Evolutionary conservation across 2,888 invertebrate genomes (phyloP).

Genomic region (Elegia similella): DNA sequence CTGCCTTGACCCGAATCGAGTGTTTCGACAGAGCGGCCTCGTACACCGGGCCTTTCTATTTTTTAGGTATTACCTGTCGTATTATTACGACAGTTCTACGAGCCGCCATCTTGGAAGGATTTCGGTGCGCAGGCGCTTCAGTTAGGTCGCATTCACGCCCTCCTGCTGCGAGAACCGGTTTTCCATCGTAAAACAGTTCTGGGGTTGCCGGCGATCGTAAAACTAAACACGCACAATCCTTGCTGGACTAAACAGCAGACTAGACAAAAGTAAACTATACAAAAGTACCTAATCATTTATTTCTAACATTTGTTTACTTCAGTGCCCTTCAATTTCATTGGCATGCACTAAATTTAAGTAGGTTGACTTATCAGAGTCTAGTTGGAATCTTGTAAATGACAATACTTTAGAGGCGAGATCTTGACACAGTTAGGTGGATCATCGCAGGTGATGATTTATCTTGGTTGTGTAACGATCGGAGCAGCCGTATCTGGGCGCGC

Average conservation of each 20-base stretch:
- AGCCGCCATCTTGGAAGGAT: constrained; percentile 72
- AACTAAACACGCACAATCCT: constrained; percentile 16
- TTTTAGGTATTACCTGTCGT: constrained; percentile 81
- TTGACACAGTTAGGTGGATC: constrained; percentile 73
- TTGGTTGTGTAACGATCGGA: constrained; percentile 69
- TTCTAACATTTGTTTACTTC: neutral
- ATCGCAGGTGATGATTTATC: constrained; percentile 73
- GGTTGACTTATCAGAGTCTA: constrained; percentile 17
- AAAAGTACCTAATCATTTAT: neutral
- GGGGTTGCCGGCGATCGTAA: constrained; percentile 24
- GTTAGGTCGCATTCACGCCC: constrained; percentile 33
- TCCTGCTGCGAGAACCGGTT: constrained; percentile 46
- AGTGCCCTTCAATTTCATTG: constrained; percentile 12
- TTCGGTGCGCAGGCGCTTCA: constrained; percentile 57
- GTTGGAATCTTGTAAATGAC: constrained; percentile 31
- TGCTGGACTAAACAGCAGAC: neutral
- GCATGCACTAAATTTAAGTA: neutral
- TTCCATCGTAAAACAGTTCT: constrained; percentile 38
- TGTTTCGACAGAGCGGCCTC: constrained; percentile 80
- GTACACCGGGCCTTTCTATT: constrained; percentile 81
- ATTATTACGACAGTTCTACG: constrained; percentile 77
- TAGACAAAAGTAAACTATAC: neutral
- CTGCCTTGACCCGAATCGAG: constrained; percentile 80
- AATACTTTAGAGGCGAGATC: constrained; percentile 48
- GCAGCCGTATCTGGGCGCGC: constrained; percentile 61